A percentile compares a stretch with the other conserved stretches of the same genome.
Conservation (phyloP, 2,888 invertebrate species). For the Antheraea yamamai region DNA sequence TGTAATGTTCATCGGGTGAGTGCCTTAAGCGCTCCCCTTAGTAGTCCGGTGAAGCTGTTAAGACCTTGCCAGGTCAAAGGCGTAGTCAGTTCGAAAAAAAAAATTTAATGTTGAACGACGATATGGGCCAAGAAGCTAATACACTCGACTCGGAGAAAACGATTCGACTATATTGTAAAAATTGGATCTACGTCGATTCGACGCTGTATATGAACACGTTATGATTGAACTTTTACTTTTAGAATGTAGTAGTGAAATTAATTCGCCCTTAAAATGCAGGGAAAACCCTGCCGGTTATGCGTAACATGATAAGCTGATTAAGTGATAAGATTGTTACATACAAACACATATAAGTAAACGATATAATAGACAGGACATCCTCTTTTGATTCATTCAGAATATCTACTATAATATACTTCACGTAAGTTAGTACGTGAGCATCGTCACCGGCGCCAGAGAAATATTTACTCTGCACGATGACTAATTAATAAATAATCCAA, state of each 20-base stretch:
- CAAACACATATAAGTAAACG: neutral
- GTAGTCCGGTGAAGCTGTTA: too few species aligned
- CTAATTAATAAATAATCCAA: constrained; percentile 22
- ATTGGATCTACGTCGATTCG: too few species aligned
- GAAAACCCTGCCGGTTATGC: constrained; percentile 1
- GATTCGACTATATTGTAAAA: too few species aligned
- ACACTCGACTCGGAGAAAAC: too few species aligned
- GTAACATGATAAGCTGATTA: neutral
- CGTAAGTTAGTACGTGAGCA: neutral
- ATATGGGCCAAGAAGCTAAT: too few species aligned
- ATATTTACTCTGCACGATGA: neutral
- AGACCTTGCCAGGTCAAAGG: too few species aligned
- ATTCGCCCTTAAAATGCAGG: neutral
- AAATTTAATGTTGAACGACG: too few species aligned
- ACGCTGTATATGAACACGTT: too few species aligned
- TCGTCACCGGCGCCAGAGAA: constrained; percentile 4
- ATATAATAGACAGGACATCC: neutral
- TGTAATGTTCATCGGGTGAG: too few species aligned
- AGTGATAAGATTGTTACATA: neutral
- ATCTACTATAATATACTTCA: neutral
- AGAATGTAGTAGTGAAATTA: neutral
- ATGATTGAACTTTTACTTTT: too few species aligned
- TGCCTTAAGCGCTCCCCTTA: too few species aligned
- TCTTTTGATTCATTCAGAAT: neutral
- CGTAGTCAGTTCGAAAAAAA: too few species aligned